These are phyloP conservation scores for Aelia acuminata DNA, from an alignment of 2,888 invertebrate species.

Conservation along the genomic window DNA sequence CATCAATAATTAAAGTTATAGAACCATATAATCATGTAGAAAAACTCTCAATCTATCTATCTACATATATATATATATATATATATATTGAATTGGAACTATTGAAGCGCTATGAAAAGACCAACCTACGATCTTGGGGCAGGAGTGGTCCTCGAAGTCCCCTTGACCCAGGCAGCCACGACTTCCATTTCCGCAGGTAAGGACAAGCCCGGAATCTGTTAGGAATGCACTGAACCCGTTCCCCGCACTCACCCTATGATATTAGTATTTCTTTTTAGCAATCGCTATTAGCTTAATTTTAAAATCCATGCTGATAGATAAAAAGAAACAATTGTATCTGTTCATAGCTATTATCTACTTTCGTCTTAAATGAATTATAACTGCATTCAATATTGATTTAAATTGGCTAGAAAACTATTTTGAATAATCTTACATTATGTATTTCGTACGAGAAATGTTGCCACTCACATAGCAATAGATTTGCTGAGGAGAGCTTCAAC, in stretches of 20 bases:
- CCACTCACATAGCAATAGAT: slow-evolving; percentile 72
- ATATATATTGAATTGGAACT: neutral
- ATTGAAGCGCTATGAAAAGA: neutral
- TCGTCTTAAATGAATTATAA: too few species aligned
- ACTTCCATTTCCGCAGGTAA: slow-evolving; percentile 78
- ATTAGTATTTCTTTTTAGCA: neutral
- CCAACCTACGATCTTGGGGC: slow-evolving; percentile 75
- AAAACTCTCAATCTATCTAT: too few species aligned
- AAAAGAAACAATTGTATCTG: neutral
- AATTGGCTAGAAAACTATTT: too few species aligned
- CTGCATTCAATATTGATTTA: too few species aligned
- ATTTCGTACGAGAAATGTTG: neutral
- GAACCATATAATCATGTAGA: too few species aligned
- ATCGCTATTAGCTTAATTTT: neutral
- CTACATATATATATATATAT: too few species aligned
- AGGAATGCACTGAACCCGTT: slow-evolving; percentile 78
- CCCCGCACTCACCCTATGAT: slow-evolving; percentile 75
- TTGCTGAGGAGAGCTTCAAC: slow-evolving; percentile 76
- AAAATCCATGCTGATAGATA: neutral
- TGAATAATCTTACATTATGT: neutral
- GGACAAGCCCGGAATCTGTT: slow-evolving; percentile 77
- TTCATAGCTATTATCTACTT: neutral
- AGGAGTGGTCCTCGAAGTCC: slow-evolving; percentile 72
- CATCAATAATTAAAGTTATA: too few species aligned
- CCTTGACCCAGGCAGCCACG: slow-evolving; percentile 78